phyloP scores from a whole-genome alignment of 2,113 vertebrate genomes.

The Lamprologus speciosus region DNA sequence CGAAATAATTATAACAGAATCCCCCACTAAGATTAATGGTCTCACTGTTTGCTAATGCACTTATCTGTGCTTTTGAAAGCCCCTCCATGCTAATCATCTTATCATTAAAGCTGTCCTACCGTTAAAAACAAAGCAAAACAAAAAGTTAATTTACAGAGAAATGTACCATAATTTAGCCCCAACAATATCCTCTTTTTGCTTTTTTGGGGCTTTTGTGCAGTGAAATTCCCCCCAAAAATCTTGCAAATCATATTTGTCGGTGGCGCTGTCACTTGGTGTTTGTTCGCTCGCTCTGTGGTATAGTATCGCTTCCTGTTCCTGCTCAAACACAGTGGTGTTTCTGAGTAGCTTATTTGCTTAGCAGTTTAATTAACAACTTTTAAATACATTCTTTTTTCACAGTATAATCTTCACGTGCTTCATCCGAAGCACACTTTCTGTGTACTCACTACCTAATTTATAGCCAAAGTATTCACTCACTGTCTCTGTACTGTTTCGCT shows the following conservation, averaged over 20 bases:
- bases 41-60: background rate
- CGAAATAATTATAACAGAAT: constrained; percentile 7
- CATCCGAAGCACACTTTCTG: too few relatives aligned
- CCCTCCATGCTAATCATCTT: background rate
- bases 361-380: too few relatives aligned
- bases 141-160: background rate
- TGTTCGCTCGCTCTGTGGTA: too few relatives aligned
- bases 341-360: too few relatives aligned
- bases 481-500: too few relatives aligned
- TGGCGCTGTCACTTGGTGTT: too few relatives aligned
- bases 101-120: background rate
- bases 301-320: too few relatives aligned
- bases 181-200: background rate
- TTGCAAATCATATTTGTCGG: background rate
- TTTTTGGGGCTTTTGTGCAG: background rate
- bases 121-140: background rate
- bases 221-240: background rate
- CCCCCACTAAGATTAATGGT: background rate
- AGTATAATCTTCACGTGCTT: too few relatives aligned
- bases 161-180: background rate
- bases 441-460: too few relatives aligned
- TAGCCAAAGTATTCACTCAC: too few relatives aligned
- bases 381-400: too few relatives aligned
- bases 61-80: background rate
- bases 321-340: too few relatives aligned